phyloP scores from a whole-genome alignment of 2,797 vertebrate species.

The Spea hammondii region DNA sequence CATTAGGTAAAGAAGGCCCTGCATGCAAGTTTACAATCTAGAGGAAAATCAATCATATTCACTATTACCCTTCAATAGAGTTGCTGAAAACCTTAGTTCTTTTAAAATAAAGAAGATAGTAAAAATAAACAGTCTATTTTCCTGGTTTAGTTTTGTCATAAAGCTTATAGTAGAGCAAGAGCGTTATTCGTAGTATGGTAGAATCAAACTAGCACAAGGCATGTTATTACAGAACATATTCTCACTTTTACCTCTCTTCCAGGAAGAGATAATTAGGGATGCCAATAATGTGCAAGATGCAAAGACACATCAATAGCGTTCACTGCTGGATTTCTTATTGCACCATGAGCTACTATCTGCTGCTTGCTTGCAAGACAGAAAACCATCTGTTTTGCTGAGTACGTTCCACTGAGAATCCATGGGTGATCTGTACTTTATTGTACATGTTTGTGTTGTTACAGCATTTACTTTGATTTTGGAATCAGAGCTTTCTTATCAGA shows the following conservation, averaged over 20 bases:
- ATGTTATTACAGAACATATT: not conserved
- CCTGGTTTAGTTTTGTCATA: no score
- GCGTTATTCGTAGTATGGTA: not conserved
- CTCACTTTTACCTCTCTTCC: not conserved
- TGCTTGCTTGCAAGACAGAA: not conserved
- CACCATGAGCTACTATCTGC: not conserved
- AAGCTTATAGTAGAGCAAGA: no score
- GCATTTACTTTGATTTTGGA: no score
- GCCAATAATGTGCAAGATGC: not conserved
- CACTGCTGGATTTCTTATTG: not conserved
- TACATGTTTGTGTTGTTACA: not conserved
- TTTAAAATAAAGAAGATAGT: no score
- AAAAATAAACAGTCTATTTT: no score
- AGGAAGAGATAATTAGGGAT: not conserved
- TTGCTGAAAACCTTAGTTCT: no score
- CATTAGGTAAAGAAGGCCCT: no score
- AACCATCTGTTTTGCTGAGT: not conserved
- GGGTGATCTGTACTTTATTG: not conserved
- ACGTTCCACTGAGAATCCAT: not conserved
- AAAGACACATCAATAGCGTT: not conserved
- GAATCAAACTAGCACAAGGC: not conserved
- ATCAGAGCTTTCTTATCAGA: no score
- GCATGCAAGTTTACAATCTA: no score
- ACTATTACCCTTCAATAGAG: no score
- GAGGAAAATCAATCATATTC: no score